Evolutionary conservation across 2,113 vertebrate genomes (phyloP).

Genomic region (Cebidichthys violaceus): DNA sequence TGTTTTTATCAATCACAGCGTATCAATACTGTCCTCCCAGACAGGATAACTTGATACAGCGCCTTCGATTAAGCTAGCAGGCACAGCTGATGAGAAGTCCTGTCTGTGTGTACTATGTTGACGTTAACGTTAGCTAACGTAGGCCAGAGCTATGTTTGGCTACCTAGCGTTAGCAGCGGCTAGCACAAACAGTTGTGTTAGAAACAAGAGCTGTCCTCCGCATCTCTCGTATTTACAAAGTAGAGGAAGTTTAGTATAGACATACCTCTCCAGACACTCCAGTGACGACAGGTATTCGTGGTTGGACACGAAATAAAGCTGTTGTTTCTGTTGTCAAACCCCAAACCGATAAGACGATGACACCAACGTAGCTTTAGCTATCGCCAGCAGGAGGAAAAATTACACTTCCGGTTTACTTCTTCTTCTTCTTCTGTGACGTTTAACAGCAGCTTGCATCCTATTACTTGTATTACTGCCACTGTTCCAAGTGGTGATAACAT

Average conservation of each 20-base stretch:
- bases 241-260: background rate
- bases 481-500: background rate
- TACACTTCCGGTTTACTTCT: constrained; percentile 2
- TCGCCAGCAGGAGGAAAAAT: constrained; percentile 33
- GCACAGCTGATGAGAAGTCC: background rate
- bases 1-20: background rate
- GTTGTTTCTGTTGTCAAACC: constrained; percentile 64
- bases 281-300: constrained; percentile 37
- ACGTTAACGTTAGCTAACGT: constrained; percentile 24
- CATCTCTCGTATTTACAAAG: background rate
- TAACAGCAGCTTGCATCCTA: background rate
- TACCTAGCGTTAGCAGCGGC: constrained; percentile 31
- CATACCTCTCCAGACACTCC: constrained; percentile 77
- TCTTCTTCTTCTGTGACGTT: constrained; percentile 37
- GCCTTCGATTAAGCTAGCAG: background rate
- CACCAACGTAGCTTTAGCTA: constrained; percentile 62
- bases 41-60: background rate
- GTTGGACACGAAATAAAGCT: constrained; percentile 55
- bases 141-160: constrained; percentile 60
- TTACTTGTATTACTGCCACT: background rate
- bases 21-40: background rate
- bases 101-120: background rate
- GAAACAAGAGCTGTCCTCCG: background rate
- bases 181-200: constrained; percentile 12
- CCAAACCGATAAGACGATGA: constrained; percentile 63